A percentile compares a stretch with the other conserved stretches of the same genome.
Evolutionary conservation across 2,797 vertebrate genomes (phyloP).

Genomic region (Microchirus variegatus): DNA sequence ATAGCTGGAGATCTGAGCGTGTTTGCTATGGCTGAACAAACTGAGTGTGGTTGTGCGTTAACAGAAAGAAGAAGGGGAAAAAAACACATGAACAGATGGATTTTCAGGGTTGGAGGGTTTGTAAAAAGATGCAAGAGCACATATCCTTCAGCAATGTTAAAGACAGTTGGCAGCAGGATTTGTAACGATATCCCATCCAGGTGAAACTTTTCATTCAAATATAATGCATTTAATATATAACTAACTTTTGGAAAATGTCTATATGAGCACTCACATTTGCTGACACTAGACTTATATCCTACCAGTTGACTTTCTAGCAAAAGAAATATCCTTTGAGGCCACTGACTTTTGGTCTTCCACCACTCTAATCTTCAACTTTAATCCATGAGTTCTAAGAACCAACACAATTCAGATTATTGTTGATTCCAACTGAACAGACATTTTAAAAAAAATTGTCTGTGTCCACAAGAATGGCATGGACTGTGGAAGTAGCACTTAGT

Average conservation of each 20-base stretch:
- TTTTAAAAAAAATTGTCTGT: too few species aligned
- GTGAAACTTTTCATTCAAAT: constrained; percentile 15
- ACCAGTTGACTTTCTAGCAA: too few species aligned
- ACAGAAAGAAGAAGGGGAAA: constrained; percentile 15
- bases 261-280: too few species aligned
- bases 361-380: too few species aligned
- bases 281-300: too few species aligned
- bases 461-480: too few species aligned
- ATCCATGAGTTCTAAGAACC: too few species aligned
- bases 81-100: constrained; percentile 72
- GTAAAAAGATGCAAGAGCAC: constrained; percentile 36
- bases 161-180: constrained; percentile 34
- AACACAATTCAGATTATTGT: too few species aligned
- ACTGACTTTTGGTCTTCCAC: too few species aligned
- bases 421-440: too few species aligned
- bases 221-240: background rate
- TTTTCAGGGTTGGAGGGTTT: constrained; percentile 38
- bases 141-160: constrained; percentile 55
- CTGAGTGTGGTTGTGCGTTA: constrained; percentile 55
- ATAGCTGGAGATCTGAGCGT: constrained; percentile 54
- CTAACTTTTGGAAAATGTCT: background rate
- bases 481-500: too few species aligned
- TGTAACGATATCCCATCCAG: constrained; percentile 49
- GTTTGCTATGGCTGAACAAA: constrained; percentile 70
- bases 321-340: too few species aligned